A percentile compares a stretch with the other conserved stretches of the same genome.
Evolutionary conservation across 2,113 vertebrate species (phyloP).

Genomic region (Hippocampus zosterae): DNA sequence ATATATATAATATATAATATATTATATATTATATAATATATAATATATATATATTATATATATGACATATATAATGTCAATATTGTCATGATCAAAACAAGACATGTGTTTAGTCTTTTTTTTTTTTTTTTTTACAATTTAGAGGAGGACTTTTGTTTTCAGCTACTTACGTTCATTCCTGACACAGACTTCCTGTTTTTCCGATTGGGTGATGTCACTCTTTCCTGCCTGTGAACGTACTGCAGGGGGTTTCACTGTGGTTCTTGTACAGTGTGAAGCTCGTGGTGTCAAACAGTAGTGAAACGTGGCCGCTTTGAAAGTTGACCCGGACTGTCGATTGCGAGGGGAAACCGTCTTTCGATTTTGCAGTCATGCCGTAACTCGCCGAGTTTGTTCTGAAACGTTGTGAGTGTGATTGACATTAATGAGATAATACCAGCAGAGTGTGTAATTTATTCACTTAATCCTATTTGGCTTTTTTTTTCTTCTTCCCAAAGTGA

Average conservation of each 20-base stretch:
- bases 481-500: background rate
- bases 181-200: conserved; percentile 57
- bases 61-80: too few relatives aligned
- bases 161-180: conserved; percentile 39
- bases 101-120: background rate
- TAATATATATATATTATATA: too few relatives aligned
- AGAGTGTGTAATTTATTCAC: conserved; percentile 6
- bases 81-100: background rate
- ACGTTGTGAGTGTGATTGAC: conserved; percentile 2
- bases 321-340: background rate
- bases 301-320: background rate
- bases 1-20: too few relatives aligned
- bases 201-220: conserved; percentile 33
- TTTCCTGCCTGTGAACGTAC: conserved; percentile 41
- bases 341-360: background rate
- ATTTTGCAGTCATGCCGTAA: background rate
- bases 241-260: conserved; percentile 21
- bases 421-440: conserved; percentile 1
- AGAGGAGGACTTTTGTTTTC: conserved; percentile 17
- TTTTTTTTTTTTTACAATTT: background rate
- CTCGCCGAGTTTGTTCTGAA: background rate
- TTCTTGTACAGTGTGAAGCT: background rate
- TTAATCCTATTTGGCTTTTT: conserved; percentile 10
- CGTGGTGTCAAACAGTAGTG: conserved; percentile 11
- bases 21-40: too few relatives aligned